Evolutionary conservation across 2,888 invertebrate genomes (phyloP), one percentile per base, ranked within the genome.

Genomic region (Rhagium mordax): DNA sequence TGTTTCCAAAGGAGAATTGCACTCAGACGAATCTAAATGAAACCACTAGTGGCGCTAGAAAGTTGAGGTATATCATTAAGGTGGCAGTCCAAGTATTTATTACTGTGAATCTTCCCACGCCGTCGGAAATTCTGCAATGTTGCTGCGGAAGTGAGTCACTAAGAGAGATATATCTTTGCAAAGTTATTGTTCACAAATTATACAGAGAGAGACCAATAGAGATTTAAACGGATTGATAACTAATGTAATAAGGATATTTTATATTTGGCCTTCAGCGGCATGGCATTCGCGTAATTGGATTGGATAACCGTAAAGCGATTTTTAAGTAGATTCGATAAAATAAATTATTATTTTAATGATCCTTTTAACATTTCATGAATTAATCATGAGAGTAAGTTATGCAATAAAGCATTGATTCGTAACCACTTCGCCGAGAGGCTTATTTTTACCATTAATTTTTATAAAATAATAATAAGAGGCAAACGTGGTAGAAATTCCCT

Each of bases 281-380:
- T 16, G 59, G 16, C 18, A 33, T 59, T 59, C 59, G 33, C 59
- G 3, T 59, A 59, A 59, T 59, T 59, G 59, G 29, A 20, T 29
- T 7, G 59, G 59, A 59, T 59, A 59, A 59, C 59, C 33, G 59
- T 33, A 33, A 59, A 33, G 59, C 59, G 13, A 59, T 59, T 59
- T 33, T 59, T 59, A 33, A 59, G 33, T 59, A 15, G 33, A 59
- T 59, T 59, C 33, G 33, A 33, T 59, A 24, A 33, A 59, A 59
- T 59, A 33, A 59, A 59, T 33, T 16, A 33, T 20, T 24, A 33
- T 33, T 24, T 33, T 59, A 59, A 59, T 59, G 59, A 59, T 59
- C 33, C 59, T 55, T 24, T 59, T 59, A 59, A 33, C 29, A 33
- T 59, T 29, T 33, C 18, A 59, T 59, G 59, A 59, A 59, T 59